phyloP scores from a whole-genome alignment of 2,888 invertebrate genomes.

The Meganola albula region DNA sequence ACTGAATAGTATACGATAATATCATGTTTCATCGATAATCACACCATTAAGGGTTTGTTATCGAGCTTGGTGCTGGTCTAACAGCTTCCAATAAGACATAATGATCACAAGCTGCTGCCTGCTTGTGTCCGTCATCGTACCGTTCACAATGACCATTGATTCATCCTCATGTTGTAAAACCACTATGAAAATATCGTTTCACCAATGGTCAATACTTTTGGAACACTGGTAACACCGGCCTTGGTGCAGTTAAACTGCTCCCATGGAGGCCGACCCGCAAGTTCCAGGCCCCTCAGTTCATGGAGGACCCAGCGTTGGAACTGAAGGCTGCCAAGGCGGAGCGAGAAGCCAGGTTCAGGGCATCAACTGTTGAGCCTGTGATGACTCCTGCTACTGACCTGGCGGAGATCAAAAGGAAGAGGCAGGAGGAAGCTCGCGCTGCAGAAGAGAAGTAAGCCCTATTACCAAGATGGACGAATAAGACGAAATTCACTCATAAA shows the following conservation, averaged over 20 bases:
- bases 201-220: constrained; percentile 43
- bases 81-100: constrained; percentile 51
- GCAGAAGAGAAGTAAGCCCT: constrained; percentile 79
- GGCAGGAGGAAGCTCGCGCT: constrained; percentile 80
- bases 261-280: constrained; percentile 83
- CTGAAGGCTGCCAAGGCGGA: constrained; percentile 80
- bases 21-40: constrained; percentile 43
- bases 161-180: constrained; percentile 30
- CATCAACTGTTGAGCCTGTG: constrained; percentile 67
- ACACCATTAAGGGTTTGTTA: constrained; percentile 48
- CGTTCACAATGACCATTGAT: constrained; percentile 39
- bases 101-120: constrained; percentile 43
- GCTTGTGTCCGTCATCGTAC: constrained; percentile 39
- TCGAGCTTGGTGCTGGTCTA: constrained; percentile 54
- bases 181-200: constrained; percentile 35
- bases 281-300: constrained; percentile 78
- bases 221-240: constrained; percentile 54
- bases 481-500: background rate
- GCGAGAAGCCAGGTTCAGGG: constrained; percentile 78
- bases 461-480: background rate
- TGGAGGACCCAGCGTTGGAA: constrained; percentile 79
- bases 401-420: constrained; percentile 74
- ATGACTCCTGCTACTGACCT: constrained; percentile 72
- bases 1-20: constrained; percentile 38
- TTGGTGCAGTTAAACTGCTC: constrained; percentile 79